Percentiles rank a stretch among this genome's conserved stretches.
Evolutionary conservation across 2,888 invertebrate genomes (phyloP).

Genomic region (Tetrapedia diversipes): DNA sequence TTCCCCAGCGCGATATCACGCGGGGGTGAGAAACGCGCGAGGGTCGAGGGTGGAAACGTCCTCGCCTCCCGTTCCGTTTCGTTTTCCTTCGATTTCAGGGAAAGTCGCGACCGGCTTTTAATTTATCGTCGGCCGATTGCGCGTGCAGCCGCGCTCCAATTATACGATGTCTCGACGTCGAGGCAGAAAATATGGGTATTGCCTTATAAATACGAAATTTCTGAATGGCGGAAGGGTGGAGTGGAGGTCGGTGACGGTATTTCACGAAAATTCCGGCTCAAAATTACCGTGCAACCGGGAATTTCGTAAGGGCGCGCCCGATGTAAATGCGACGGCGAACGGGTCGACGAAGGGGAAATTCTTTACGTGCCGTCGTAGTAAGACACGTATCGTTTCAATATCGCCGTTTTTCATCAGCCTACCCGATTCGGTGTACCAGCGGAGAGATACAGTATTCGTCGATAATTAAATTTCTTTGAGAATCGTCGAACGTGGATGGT

Average conservation of each 20-base stretch:
- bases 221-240: neutral
- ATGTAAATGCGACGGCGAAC: conserved; percentile 18
- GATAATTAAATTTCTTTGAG: conserved; percentile 54
- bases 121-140: conserved; percentile 47
- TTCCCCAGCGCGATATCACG: neutral
- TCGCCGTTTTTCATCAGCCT: conserved; percentile 17
- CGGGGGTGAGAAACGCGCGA: neutral
- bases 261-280: conserved; percentile 46
- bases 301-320: conserved; percentile 39
- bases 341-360: conserved; percentile 14
- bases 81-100: conserved; percentile 36
- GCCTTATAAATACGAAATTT: conserved; percentile 52
- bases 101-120: conserved; percentile 34
- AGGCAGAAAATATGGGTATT: conserved; percentile 15
- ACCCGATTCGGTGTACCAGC: conserved; percentile 4
- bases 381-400: conserved; percentile 44
- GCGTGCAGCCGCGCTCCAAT: conserved; percentile 28
- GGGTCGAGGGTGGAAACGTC: neutral
- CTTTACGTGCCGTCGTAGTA: conserved; percentile 48
- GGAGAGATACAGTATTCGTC: conserved; percentile 19
- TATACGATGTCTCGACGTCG: conserved; percentile 32
- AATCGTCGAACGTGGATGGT: conserved; percentile 33
- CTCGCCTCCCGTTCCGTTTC: no score
- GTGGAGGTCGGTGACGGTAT: conserved; percentile 28
- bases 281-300: conserved; percentile 41